Percentiles rank a stretch among this genome's conserved stretches.
Evolutionary conservation across 2,113 vertebrate species (phyloP).

Genomic region (Rhinolophus sinicus): DNA sequence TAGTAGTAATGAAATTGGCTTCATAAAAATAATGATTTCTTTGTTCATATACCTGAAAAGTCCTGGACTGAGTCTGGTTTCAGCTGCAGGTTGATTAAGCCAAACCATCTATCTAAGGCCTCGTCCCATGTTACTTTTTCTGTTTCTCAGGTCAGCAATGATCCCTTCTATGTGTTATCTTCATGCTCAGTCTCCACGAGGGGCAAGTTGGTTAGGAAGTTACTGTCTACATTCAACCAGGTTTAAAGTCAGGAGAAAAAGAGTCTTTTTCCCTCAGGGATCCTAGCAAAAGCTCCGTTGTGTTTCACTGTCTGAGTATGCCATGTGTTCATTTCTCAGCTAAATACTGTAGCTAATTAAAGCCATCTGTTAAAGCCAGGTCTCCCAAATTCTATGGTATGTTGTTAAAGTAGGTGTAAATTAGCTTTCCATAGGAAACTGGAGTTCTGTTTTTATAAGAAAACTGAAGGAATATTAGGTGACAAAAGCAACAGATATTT

Average conservation of each 20-base stretch:
- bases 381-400: too few relatives aligned
- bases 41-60: not conserved
- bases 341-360: not conserved
- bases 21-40: not conserved
- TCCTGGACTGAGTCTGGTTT: not conserved
- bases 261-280: not conserved
- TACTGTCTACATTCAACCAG: not conserved
- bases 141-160: not conserved
- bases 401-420: not conserved
- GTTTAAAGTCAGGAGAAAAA: not conserved
- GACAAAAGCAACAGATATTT: not conserved
- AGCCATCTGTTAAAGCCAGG: not conserved
- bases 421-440: not conserved
- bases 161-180: not conserved
- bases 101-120: not conserved
- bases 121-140: not conserved
- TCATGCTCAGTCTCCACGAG: not conserved
- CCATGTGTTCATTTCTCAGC: not conserved
- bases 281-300: not conserved
- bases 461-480: not conserved
- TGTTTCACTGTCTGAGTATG: not conserved
- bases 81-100: not conserved
- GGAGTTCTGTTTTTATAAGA: not conserved
- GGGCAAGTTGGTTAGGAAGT: not conserved
- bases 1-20: not conserved